Percentiles rank a stretch among this genome's conserved stretches.
These are phyloP conservation scores for Drosophila merina DNA, from an alignment of 2,888 invertebrate genomes.

Conservation along the genomic window DNA sequence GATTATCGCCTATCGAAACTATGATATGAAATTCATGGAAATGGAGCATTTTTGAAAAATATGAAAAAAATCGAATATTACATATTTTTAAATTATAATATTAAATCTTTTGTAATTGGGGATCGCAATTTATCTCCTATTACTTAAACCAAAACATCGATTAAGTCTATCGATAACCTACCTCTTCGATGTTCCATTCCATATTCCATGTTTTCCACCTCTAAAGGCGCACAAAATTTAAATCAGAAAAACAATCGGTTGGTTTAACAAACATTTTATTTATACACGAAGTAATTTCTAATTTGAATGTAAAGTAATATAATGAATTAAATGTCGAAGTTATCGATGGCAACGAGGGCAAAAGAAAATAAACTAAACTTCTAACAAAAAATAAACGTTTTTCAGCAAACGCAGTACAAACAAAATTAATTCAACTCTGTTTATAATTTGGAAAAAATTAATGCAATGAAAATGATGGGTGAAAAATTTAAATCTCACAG, in stretches of 20 bases:
- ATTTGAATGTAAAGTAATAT: not conserved
- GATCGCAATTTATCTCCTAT: too few species aligned
- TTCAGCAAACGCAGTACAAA: not conserved
- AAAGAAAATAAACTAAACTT: not conserved
- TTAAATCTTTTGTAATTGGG: too few species aligned
- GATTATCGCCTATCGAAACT: too few species aligned
- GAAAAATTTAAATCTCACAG: not conserved
- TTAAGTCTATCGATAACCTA: too few species aligned
- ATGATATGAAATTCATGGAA: too few species aligned
- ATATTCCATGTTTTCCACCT: too few species aligned
- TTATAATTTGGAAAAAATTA: not conserved
- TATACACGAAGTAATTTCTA: not conserved
- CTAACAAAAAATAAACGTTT: not conserved
- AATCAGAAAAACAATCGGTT: not conserved
- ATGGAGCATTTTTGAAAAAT: too few species aligned
- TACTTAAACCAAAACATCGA: too few species aligned
- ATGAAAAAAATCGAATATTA: too few species aligned
- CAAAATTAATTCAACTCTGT: not conserved
- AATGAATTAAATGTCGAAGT: not conserved
- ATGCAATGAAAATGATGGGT: not conserved
- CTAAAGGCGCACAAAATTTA: too few species aligned
- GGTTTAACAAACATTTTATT: constrained; percentile 2
- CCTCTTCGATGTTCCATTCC: too few species aligned
- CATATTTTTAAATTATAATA: too few species aligned
- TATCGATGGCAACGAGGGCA: not conserved